Percentiles rank a stretch among this genome's conserved stretches.
phyloP scores from a whole-genome alignment of 2,797 vertebrate species.

The Knipowitschia caucasica region DNA sequence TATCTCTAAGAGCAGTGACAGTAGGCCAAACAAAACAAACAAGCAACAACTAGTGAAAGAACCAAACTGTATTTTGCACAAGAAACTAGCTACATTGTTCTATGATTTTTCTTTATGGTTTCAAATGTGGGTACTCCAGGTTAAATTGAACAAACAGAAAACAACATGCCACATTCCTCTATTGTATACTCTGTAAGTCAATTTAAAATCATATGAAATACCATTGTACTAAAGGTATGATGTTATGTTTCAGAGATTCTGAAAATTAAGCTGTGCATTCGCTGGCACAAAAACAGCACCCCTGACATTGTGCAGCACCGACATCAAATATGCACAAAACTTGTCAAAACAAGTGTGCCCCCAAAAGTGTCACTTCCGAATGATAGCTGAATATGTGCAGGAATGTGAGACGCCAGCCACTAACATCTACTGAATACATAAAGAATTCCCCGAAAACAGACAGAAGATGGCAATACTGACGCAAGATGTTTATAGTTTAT shows the following conservation, averaged over 20 bases:
- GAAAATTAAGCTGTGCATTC: neutral
- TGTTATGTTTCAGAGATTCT: neutral
- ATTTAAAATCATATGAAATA: neutral
- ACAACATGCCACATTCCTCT: neutral
- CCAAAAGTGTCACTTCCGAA: conserved; percentile 7
- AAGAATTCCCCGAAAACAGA: neutral
- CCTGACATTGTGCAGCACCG: neutral
- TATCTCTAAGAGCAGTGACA: too few species aligned
- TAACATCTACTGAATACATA: neutral
- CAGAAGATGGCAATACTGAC: conserved; percentile 1
- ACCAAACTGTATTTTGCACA: too few species aligned
- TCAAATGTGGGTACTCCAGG: too few species aligned
- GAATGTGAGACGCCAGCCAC: neutral
- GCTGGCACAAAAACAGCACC: neutral
- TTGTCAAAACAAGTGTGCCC: conserved; percentile 7
- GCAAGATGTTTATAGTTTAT: conserved; percentile 2
- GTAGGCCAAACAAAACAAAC: too few species aligned
- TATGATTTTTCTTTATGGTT: too few species aligned
- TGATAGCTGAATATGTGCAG: conserved; percentile 1
- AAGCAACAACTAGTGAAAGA: too few species aligned
- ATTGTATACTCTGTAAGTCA: neutral
- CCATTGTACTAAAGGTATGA: neutral
- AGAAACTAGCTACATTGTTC: too few species aligned
- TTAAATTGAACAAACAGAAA: neutral
- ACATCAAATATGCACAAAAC: conserved; percentile 3